A percentile compares a stretch with the other conserved stretches of the same genome.
Conservation (phyloP, 1,140 invertebrate genomes). For the Rhopalosiphum maidis region DNA sequence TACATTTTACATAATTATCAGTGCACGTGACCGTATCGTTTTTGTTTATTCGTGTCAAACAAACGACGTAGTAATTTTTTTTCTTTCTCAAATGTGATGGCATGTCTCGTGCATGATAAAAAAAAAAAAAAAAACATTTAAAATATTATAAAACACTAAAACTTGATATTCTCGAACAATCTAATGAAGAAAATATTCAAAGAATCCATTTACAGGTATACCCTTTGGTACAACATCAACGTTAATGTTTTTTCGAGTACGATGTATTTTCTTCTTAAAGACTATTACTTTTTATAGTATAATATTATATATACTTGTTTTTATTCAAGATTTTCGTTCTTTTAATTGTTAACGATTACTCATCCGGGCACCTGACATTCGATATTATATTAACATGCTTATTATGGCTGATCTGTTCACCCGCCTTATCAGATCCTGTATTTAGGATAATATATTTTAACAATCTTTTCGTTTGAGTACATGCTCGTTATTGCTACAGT, state of each 20-base stretch:
- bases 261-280: constrained; percentile 19
- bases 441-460: neutral
- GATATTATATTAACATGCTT: constrained; percentile 10
- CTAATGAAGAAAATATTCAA: constrained; percentile 26
- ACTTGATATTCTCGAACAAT: neutral
- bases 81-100: neutral
- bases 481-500: neutral
- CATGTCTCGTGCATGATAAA: neutral
- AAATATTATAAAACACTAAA: constrained; percentile 17
- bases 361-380: constrained; percentile 12
- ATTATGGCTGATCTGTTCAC: neutral
- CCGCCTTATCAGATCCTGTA: constrained; percentile 13
- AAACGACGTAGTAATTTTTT: neutral
- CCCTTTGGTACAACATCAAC: neutral
- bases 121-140: neutral
- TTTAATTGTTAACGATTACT: constrained; percentile 33
- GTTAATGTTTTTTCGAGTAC: constrained; percentile 9
- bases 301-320: neutral
- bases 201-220: constrained; percentile 38
- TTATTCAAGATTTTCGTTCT: neutral
- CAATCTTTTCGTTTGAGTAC: neutral
- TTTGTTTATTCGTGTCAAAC: constrained; percentile 9
- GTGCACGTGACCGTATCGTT: neutral
- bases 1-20: neutral
- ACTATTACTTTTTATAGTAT: constrained; percentile 45